phyloP scores from a whole-genome alignment of 2,888 invertebrate species.

The Teleiodes luculella region DNA sequence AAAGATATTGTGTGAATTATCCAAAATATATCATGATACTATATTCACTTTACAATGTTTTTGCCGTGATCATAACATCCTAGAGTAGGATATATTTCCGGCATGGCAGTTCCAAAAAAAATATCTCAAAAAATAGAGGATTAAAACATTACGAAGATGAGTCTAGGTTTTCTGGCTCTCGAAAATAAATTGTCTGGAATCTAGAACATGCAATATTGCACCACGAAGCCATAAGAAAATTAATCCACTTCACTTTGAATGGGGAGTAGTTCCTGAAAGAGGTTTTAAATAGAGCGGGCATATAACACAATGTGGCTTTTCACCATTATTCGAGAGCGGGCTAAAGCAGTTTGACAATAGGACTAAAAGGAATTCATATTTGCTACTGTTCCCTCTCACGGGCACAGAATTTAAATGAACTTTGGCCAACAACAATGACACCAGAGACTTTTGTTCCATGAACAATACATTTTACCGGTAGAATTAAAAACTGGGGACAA shows the following conservation, averaged over 20 bases:
- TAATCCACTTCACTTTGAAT: slow-evolving; percentile 6
- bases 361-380: slow-evolving; percentile 75
- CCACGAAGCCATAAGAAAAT: slow-evolving; percentile 3
- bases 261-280: slow-evolving; percentile 13
- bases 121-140: too few relatives aligned
- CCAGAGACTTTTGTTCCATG: slow-evolving; percentile 72
- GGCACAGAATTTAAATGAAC: slow-evolving; percentile 76
- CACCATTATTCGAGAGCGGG: slow-evolving; percentile 62
- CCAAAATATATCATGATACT: too few relatives aligned
- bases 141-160: too few relatives aligned
- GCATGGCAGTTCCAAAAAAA: too few relatives aligned
- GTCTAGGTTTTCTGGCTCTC: not conserved
- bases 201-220: not conserved
- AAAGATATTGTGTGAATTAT: too few relatives aligned
- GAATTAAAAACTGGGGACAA: slow-evolving; percentile 76
- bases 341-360: slow-evolving; percentile 70
- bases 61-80: too few relatives aligned
- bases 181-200: not conserved
- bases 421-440: slow-evolving; percentile 77
- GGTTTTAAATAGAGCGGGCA: slow-evolving; percentile 20
- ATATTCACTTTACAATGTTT: too few relatives aligned
- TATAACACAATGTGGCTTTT: slow-evolving; percentile 54
- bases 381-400: slow-evolving; percentile 74
- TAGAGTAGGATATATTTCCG: too few relatives aligned
- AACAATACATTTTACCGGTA: slow-evolving; percentile 76